phyloP scores from a whole-genome alignment of 2,888 invertebrate genomes.

The Chalcosyrphus nemorum region DNA sequence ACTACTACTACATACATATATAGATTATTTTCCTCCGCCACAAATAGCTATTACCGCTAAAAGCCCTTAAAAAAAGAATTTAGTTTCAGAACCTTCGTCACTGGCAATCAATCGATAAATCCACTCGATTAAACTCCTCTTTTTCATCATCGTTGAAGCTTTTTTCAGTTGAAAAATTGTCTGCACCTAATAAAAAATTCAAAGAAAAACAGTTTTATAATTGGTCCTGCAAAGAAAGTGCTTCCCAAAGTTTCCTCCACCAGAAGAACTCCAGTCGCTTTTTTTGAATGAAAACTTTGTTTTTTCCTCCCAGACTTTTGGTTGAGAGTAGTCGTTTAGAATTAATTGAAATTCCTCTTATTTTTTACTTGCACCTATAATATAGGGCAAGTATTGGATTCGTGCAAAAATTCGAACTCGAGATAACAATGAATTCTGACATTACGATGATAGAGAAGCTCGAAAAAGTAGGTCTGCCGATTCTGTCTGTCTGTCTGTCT shows the following conservation, averaged over 20 bases:
- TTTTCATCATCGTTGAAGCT: background rate
- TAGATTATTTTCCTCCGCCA: background rate
- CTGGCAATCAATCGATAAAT: background rate
- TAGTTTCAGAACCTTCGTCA: background rate
- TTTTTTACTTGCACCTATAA: too few species aligned
- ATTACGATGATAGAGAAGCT: too few species aligned
- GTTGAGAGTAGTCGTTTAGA: background rate
- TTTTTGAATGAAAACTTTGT: background rate
- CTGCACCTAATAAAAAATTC: conserved; percentile 13
- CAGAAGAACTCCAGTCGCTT: background rate
- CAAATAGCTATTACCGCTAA: background rate
- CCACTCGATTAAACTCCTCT: background rate
- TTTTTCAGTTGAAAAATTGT: background rate
- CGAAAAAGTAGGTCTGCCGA: too few species aligned
- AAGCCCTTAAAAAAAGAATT: background rate
- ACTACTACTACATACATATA: background rate
- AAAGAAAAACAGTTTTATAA: background rate
- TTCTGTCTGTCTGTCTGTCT: too few species aligned
- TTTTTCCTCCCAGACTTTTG: background rate
- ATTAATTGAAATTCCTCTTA: conserved; percentile 27
- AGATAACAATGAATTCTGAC: too few species aligned
- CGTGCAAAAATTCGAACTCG: too few species aligned
- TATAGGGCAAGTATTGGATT: too few species aligned
- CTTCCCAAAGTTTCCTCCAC: background rate
- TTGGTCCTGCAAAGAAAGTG: conserved; percentile 5